Conservation (phyloP, 2,888 invertebrate genomes). For the Prenolepis imparis region DNA sequence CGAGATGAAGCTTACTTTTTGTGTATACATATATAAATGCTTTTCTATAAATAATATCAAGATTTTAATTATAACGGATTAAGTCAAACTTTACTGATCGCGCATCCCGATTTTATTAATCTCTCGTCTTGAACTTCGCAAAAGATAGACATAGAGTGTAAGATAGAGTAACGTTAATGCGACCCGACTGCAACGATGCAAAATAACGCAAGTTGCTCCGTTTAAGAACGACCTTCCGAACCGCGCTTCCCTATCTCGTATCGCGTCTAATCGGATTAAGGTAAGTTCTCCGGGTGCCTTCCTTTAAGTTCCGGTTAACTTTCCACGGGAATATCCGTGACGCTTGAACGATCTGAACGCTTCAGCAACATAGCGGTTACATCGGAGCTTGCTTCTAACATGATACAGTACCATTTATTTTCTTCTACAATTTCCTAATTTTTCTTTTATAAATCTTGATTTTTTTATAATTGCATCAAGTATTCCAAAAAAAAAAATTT, state of each 20-base stretch:
- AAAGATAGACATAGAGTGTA: slow-evolving; percentile 19
- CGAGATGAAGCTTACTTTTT: background rate
- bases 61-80: background rate
- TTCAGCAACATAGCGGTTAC: slow-evolving; percentile 40
- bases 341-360: slow-evolving; percentile 43
- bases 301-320: slow-evolving; percentile 60
- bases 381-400: slow-evolving; percentile 46
- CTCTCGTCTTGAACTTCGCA: background rate
- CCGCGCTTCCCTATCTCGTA: slow-evolving; percentile 51
- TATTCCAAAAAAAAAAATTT: background rate
- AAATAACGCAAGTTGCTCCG: slow-evolving; percentile 56
- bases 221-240: slow-evolving; percentile 37
- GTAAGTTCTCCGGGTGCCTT: slow-evolving; percentile 56
- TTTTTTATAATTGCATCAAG: background rate
- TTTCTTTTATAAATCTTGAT: background rate
- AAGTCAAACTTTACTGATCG: background rate
- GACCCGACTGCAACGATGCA: slow-evolving; percentile 7
- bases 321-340: slow-evolving; percentile 50
- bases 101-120: slow-evolving; percentile 33
- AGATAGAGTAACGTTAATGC: slow-evolving; percentile 19
- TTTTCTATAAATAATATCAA: background rate
- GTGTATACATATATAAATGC: too few species aligned
- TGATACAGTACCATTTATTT: slow-evolving; percentile 6
- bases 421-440: background rate
- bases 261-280: slow-evolving; percentile 63